A percentile compares a stretch with the other conserved stretches of the same genome.
Conservation (phyloP, 2,888 invertebrate species). For the Diarsia dahlii region DNA sequence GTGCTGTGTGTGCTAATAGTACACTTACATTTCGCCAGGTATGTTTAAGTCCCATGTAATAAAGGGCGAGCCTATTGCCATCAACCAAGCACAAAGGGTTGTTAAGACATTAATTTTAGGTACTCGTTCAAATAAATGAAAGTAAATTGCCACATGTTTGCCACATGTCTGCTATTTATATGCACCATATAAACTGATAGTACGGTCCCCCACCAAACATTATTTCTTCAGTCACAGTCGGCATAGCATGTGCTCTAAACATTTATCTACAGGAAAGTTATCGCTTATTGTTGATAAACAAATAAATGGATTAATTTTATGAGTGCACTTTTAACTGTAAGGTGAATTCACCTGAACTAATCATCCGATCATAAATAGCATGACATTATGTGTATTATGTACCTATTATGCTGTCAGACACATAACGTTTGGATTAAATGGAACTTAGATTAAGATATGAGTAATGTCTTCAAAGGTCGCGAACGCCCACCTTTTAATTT, state of each 20-base stretch:
- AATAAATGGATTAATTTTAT: conserved; percentile 51
- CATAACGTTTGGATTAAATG: conserved; percentile 26
- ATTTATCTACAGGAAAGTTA: conserved; percentile 24
- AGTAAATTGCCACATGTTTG: neutral
- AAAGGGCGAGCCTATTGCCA: too few relatives aligned
- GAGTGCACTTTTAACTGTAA: conserved; percentile 33
- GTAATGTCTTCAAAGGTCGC: neutral
- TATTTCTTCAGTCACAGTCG: neutral
- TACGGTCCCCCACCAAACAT: neutral
- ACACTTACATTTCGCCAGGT: too few relatives aligned
- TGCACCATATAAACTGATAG: neutral
- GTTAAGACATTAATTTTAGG: neutral
- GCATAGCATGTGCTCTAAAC: neutral
- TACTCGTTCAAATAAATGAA: conserved; percentile 12
- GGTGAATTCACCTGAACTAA: conserved; percentile 25
- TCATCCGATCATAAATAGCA: conserved; percentile 48
- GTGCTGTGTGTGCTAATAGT: too few relatives aligned
- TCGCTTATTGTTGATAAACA: conserved; percentile 33
- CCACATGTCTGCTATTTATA: conserved; percentile 6
- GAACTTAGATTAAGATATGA: conserved; percentile 26
- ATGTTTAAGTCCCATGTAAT: too few relatives aligned
- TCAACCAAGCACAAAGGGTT: too few relatives aligned
- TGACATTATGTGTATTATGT: conserved; percentile 29
- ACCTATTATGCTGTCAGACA: conserved; percentile 7
- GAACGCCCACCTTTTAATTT: neutral